Base-by-base conservation (phyloP, 2,113 vertebrate species). In the Suricata suricatta region DNA sequence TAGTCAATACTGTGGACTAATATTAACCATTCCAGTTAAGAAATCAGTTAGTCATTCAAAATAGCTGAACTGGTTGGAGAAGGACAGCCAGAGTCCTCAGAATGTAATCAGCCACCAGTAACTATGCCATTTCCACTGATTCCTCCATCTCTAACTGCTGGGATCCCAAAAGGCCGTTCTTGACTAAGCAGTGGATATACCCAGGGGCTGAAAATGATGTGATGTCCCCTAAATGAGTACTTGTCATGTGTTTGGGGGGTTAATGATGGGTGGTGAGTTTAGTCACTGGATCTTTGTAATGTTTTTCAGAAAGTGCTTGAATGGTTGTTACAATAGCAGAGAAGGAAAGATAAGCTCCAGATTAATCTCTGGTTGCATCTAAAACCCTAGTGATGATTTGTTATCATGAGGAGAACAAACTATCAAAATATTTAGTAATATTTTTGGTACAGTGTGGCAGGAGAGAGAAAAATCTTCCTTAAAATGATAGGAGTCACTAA, bases 151-250 rank as follows among this genome's bases (percentile, higher is more conserved):
- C 71, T 66, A 80, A 11, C 10, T 33, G n/a, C 17, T 27, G 33
- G 69, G 35, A 52, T 64, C 41, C 35, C 29, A 69, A 38, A 4
- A 93, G 41, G 7, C 12, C 2, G 6, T 15, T 50, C 27, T 21
- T 23, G 19, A 23, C 44, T 14, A 5, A 35, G 8, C 0, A 0
- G 17, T 52, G 54, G 38, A 12, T 33, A 52, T 1, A 15, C 3
- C 19, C 4, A 57, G 68, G 31, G 69, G 6, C 10, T 89, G 35
- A 72, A n/a, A 64, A 74, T 25, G 25, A 33, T 19, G n/a, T 41
- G 27, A n/a, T 19, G 19, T 16, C 10, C 19, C 23, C n/a, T 23
- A 52, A 16, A 13, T 41, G 7, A 68, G 52, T 31, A 5, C 14
- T 66, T 3, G 23, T 47, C n/a, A 29, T 60, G 38, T 27, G 4